Evolutionary conservation across 2,888 invertebrate genomes (phyloP).

Genomic region (Leptogaster cylindrica): DNA sequence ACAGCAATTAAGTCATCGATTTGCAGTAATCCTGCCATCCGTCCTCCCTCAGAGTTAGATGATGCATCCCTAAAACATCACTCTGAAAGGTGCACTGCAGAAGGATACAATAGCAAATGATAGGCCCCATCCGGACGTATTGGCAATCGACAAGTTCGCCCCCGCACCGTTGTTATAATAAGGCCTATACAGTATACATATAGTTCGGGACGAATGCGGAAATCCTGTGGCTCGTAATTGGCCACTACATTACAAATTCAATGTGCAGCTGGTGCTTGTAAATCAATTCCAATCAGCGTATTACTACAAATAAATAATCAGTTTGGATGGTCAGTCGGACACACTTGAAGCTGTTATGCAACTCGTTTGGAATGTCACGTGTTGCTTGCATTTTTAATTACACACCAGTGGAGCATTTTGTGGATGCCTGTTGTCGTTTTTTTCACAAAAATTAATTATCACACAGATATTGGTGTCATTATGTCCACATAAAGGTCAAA

Average conservation of each 20-base stretch:
- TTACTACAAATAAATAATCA: conserved; percentile 40
- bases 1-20: conserved; percentile 48
- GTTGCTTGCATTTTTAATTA: conserved; percentile 42
- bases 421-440: not conserved
- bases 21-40: conserved; percentile 31
- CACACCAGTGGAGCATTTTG: conserved; percentile 2
- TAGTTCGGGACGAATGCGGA: conserved; percentile 9
- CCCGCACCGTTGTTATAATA: not conserved
- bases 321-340: conserved; percentile 7
- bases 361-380: conserved; percentile 29
- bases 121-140: not conserved
- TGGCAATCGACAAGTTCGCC: not conserved
- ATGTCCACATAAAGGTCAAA: too few species aligned
- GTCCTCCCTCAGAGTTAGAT: not conserved
- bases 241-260: conserved; percentile 42
- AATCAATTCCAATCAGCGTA: conserved; percentile 47
- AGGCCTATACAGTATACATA: not conserved
- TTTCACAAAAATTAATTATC: too few species aligned
- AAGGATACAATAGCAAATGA: too few species aligned
- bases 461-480: too few species aligned
- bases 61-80: not conserved
- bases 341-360: not conserved
- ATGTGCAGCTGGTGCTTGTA: conserved; percentile 43
- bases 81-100: not conserved
- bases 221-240: conserved; percentile 42